Conservation (phyloP, 2,797 vertebrate species). For the Neosalanx taihuensis region DNA sequence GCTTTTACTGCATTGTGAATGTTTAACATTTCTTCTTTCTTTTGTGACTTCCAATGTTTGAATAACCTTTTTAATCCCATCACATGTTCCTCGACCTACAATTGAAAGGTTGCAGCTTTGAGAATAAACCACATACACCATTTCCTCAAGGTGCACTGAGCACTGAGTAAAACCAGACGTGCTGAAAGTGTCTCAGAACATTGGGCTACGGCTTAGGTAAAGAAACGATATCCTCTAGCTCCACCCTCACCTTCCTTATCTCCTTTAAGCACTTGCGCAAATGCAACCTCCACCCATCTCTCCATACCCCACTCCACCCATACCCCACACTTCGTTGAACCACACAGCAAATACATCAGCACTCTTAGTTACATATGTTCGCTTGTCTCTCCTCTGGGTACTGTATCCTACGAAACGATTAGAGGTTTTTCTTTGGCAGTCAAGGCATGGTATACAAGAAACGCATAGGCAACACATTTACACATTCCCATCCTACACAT, state of each 20-base stretch:
- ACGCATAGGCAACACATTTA: slow-evolving; percentile 14
- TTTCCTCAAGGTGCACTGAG: too few relatives aligned
- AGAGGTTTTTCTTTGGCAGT: too few relatives aligned
- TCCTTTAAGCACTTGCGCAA: slow-evolving; percentile 40
- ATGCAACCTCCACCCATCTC: slow-evolving; percentile 5
- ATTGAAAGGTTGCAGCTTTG: too few relatives aligned
- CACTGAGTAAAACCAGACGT: not conserved
- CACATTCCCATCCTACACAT: slow-evolving; percentile 7
- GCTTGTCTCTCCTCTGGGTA: too few relatives aligned
- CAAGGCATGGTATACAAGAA: slow-evolving; percentile 9
- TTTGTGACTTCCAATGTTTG: not conserved
- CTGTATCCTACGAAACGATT: too few relatives aligned
- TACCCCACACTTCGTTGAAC: slow-evolving; percentile 26
- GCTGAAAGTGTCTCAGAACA: not conserved
- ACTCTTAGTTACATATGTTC: too few relatives aligned
- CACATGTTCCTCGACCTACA: too few relatives aligned
- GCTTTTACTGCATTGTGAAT: too few relatives aligned
- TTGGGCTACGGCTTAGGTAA: not conserved
- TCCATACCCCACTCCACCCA: slow-evolving; percentile 29
- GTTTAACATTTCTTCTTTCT: not conserved
- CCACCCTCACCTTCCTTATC: slow-evolving; percentile 48
- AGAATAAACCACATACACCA: too few relatives aligned
- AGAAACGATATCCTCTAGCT: slow-evolving; percentile 3
- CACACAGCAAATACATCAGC: slow-evolving; percentile 5
- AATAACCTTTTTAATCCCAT: too few relatives aligned